Conservation (phyloP, 2,113 vertebrate species). For the Gobio gobio region DNA sequence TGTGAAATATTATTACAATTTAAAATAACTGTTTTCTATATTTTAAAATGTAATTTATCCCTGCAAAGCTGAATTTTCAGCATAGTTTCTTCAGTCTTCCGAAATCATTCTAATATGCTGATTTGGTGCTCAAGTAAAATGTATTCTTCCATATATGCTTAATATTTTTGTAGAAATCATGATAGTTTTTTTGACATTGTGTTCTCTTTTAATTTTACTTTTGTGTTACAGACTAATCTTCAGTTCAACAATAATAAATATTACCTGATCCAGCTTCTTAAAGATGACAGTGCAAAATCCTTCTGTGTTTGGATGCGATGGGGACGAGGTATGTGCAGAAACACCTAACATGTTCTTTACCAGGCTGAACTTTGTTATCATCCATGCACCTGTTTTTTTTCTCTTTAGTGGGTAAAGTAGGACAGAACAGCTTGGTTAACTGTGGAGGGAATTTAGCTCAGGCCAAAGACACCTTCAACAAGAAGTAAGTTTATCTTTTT, state of each 20-base stretch:
- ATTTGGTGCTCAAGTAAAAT: too few species aligned
- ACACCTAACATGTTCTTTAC: background rate
- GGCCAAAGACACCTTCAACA: slow-evolving; percentile 86
- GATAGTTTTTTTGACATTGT: background rate
- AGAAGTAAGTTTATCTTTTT: slow-evolving; percentile 79
- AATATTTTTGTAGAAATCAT: too few species aligned
- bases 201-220: background rate
- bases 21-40: background rate
- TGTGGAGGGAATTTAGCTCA: slow-evolving; percentile 81
- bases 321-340: slow-evolving; percentile 80
- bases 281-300: slow-evolving; percentile 77
- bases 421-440: slow-evolving; percentile 78
- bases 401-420: slow-evolving; percentile 84
- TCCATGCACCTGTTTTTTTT: background rate
- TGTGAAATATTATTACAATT: background rate
- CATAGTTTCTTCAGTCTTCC: too few species aligned
- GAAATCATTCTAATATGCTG: too few species aligned
- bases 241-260: slow-evolving; percentile 94
- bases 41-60: too few species aligned
- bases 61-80: too few species aligned
- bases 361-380: background rate
- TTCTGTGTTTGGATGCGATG: slow-evolving; percentile 91
- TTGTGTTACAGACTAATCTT: slow-evolving; percentile 82
- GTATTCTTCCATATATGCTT: too few species aligned
- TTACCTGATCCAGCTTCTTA: slow-evolving; percentile 88